These are phyloP conservation scores for Drosophila ogumai DNA, from an alignment of 1,140 invertebrate species.

Conservation along the genomic window DNA sequence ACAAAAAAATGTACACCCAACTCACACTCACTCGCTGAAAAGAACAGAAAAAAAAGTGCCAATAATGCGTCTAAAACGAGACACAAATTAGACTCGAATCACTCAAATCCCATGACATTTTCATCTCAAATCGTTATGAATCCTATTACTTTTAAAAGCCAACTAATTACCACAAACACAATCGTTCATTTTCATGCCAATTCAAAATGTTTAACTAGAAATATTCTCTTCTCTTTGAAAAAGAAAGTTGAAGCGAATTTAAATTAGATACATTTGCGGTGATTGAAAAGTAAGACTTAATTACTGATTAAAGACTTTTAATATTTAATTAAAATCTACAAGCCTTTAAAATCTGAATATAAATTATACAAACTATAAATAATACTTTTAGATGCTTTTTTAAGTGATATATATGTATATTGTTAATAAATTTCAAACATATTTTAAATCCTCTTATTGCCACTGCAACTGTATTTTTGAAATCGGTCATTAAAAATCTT, in stretches of 20 bases:
- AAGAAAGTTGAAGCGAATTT: not conserved
- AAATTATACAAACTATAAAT: no score
- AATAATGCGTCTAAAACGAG: constrained; percentile 54
- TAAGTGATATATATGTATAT: no score
- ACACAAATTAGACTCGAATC: constrained; percentile 16
- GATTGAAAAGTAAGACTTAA: not conserved
- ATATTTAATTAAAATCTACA: not conserved
- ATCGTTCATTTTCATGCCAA: constrained; percentile 5
- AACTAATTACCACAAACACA: constrained; percentile 10
- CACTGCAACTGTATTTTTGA: constrained; percentile 4
- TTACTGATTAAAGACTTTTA: not conserved
- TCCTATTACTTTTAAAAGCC: constrained; percentile 3
- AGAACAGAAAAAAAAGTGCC: constrained; percentile 48
- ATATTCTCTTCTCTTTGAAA: not conserved
- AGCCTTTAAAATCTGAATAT: no score
- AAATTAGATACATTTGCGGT: not conserved
- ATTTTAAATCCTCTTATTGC: not conserved
- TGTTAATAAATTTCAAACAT: not conserved
- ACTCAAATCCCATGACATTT: not conserved
- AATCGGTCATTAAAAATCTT: not conserved
- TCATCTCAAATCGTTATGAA: constrained; percentile 2
- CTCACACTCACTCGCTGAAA: constrained; percentile 34
- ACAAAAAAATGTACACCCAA: constrained; percentile 7
- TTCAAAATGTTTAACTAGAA: not conserved
- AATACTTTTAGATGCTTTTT: no score